These are phyloP conservation scores for Puma concolor DNA, from an alignment of 2,113 vertebrate genomes.

Conservation along the genomic window DNA sequence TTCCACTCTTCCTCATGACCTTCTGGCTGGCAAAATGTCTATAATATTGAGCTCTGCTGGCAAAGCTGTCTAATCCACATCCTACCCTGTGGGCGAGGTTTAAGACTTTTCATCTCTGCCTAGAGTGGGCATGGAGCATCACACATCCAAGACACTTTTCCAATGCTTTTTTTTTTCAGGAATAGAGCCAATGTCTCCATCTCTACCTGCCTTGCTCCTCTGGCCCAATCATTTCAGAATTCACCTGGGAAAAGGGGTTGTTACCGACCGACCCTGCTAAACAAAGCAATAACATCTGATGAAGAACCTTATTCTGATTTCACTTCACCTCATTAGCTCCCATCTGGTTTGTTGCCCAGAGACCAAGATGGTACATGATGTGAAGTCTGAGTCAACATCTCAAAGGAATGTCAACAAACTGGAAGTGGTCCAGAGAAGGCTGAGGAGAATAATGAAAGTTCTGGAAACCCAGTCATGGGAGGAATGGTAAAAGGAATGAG, in stretches of 20 bases:
- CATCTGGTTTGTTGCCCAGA: background rate
- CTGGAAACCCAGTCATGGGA: background rate
- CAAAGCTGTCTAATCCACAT: background rate
- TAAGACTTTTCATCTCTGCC: background rate
- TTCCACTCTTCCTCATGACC: background rate
- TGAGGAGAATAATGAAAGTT: background rate
- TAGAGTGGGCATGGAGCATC: background rate
- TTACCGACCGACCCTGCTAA: background rate
- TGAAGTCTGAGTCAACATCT: background rate
- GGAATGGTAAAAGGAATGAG: background rate
- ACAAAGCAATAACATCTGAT: background rate
- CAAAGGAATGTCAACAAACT: background rate
- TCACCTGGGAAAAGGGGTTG: background rate
- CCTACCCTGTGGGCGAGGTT: background rate
- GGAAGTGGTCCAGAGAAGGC: background rate
- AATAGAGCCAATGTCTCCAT: background rate
- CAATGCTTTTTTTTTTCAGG: background rate
- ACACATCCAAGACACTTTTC: background rate
- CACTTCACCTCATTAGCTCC: background rate
- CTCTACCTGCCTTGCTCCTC: background rate
- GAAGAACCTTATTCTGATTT: background rate
- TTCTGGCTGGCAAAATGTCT: background rate
- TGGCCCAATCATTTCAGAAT: background rate
- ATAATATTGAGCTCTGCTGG: background rate
- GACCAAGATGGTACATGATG: background rate